Base-by-base conservation (phyloP, 2,888 invertebrate genomes). In the Coecobrya sp. region DNA sequence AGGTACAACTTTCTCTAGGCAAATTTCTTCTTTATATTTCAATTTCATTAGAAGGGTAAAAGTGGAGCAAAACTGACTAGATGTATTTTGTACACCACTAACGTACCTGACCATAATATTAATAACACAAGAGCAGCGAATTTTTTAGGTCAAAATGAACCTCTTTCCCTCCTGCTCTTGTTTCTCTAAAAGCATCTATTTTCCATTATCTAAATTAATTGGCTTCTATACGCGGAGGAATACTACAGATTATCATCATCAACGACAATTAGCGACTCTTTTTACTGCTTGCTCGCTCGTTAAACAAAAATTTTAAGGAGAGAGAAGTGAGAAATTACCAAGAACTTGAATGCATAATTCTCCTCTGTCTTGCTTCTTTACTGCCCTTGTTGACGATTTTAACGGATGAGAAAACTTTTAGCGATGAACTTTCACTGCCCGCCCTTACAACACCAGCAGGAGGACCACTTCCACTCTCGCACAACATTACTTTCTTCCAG, bases 271-370 rank as follows among this genome's bases (percentile, higher is more conserved):
- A 19, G 55, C n/a, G 7, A n/a, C 49, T 4, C 19, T 55, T n/a
- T 19, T n/a, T 55, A 7, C 1, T 52, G 13, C 52, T 52, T 13
- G 8, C n/a, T n/a, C n/a, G n/a, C n/a, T 49, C 55, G 3, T 19
- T 30, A 68, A 68, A 30, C 13, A 68, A 62, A 62, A 11, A n/a
- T n/a, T n/a, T 62, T 62, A 11, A 68, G 10, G 1, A 68, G 13
- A 30, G 19, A 30, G 5, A 49, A 76, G 10, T 10, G 2, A 76
- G 1, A 13, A 49, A 68, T 81, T 89, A 89, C 89, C 89, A 89
- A 89, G 89, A 65, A 70, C 68, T 81, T 22, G 89, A 49, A 25
- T 52, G 81, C 81, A 81, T 89, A 65, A 30, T 88, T 81, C 65
- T 65, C 49, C n/a, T 81, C 55, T 81, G 19, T 36, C 30, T 25